Base-by-base conservation (phyloP, 2,888 invertebrate genomes). In the Diaphora mendica region DNA sequence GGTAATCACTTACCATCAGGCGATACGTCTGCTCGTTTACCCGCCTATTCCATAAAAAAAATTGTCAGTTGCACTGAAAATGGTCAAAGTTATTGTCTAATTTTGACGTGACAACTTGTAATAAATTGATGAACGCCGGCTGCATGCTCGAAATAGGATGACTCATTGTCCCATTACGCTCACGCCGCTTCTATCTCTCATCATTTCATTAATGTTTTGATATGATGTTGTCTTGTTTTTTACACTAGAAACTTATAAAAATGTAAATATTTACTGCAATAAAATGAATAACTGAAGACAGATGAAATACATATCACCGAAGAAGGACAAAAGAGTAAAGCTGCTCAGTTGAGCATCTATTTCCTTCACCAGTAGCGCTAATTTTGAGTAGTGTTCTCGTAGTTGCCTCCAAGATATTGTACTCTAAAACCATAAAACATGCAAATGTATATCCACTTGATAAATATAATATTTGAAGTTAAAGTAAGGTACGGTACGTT, bases 301-400 rank as follows among this genome's bases (percentile, higher is more conserved):
- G 9, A 89, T 85, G 72, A 85, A 90, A 76, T 84, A 88, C 15
- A 90, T 77, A 64, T 88, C 85, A 7, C 68, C 76, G 65, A 91
- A 88, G 30, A 90, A 88, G 0, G 91, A 87, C 5, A 89, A 5
- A 4, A 93, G 78, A 11, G 92, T 85, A 23, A 92, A 82, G 4
- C 78, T 82, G 20, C 88, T 87, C 64, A 92, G 76, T 17, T 83
- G 82, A 1, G 26, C 59, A 64, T 91, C 85, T 33, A 89, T 85
- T 17, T 86, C 72, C 67, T 84, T 86, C 1, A 90, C 79, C 7
- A 87, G 59, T n/a, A n/a, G n/a, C n/a, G n/a, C n/a, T n/a, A n/a
- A n/a, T n/a, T n/a, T n/a, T n/a, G n/a, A n/a, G n/a, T 88, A 87
- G 23, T 87, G 81, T 0, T 79, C 70, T 30, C 90, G 82, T 4